These are phyloP conservation scores for Bolborhynchus lineola DNA, from an alignment of 2,113 vertebrate species.

Conservation along the genomic window DNA sequence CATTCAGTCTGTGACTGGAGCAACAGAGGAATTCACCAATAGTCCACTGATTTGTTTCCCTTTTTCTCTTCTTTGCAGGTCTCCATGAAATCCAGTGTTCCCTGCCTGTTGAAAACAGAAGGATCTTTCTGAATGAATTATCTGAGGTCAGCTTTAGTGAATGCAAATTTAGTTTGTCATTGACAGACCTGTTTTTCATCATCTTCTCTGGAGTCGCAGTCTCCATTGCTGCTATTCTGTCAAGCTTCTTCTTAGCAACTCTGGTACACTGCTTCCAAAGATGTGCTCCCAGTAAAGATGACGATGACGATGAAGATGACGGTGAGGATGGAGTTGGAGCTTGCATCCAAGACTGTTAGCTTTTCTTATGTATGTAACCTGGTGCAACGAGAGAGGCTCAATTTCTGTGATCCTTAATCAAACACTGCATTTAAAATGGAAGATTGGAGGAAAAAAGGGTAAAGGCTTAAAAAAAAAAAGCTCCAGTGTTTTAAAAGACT, in stretches of 20 bases:
- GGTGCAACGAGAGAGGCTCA: rapidly evolving
- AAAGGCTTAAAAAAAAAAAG: neutral
- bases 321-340: neutral
- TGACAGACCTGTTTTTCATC: conserved; percentile 96
- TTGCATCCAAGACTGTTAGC: neutral
- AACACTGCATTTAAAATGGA: neutral
- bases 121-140: conserved; percentile 87
- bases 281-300: conserved; percentile 90
- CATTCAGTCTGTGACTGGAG: neutral
- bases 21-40: neutral
- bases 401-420: neutral
- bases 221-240: conserved; percentile 93
- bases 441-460: neutral
- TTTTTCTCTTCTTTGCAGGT: conserved; percentile 72
- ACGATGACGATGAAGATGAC: conserved; percentile 91
- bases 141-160: conserved; percentile 95
- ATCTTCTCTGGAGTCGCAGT: conserved; percentile 97
- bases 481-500: neutral
- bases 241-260: conserved; percentile 96
- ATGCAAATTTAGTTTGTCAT: conserved; percentile 90
- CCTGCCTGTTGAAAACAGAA: conserved; percentile 85
- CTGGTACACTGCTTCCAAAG: conserved; percentile 97
- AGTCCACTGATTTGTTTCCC: neutral
- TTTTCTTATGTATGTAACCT: neutral
- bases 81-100: conserved; percentile 92